Evolutionary conservation across 2,113 vertebrate genomes (phyloP).

Genomic region (Pristiophorus japonicus): DNA sequence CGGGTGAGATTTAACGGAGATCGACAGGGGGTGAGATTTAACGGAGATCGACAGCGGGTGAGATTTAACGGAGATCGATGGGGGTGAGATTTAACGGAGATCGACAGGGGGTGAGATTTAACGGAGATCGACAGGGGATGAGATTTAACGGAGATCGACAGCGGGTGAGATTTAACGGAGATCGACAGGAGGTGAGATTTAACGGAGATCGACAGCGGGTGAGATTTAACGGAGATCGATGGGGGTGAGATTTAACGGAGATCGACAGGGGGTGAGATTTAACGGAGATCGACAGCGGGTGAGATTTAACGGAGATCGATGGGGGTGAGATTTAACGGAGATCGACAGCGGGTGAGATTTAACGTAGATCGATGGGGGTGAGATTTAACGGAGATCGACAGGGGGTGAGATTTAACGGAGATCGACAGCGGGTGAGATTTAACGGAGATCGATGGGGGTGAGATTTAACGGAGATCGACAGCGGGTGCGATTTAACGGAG

Average conservation of each 20-base stretch:
- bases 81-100: too few species aligned
- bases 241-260: too few species aligned
- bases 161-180: neutral
- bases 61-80: neutral
- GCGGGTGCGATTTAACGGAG: neutral
- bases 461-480: too few species aligned
- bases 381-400: too few species aligned
- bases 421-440: neutral
- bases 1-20: neutral
- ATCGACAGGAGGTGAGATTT: too few species aligned
- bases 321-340: too few species aligned
- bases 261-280: neutral
- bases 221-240: neutral
- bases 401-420: neutral
- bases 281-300: neutral
- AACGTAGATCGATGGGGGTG: neutral
- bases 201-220: neutral
- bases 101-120: neutral
- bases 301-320: neutral
- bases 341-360: neutral
- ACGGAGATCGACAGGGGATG: neutral
- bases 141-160: too few species aligned
- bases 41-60: neutral
- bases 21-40: neutral
- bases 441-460: neutral